Evolutionary conservation across 2,888 invertebrate species (phyloP), one percentile per base, ranked within the genome.

Genomic region (Dinocampus coccinellae): DNA sequence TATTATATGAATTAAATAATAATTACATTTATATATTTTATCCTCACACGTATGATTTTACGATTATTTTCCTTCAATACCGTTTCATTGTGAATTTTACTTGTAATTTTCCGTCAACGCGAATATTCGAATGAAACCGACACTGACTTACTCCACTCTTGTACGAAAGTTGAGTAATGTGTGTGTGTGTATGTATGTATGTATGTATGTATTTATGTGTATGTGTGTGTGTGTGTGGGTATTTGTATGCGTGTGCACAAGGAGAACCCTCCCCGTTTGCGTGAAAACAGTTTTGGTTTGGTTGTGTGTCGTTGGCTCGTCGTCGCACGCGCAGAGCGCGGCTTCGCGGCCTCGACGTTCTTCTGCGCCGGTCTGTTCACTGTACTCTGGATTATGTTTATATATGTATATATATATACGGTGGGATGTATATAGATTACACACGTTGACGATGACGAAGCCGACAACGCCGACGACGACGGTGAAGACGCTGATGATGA

Each of bases 401-500:
- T 4, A 7, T 4, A 7, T 29, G 47, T 47, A 47, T 47, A 16
- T 39, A 39, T 29, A 7, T 3, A 29, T 29, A 16, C 16, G 16
- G n/a, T n/a, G 1, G 47, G 9, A 16, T 7, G 29, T 29, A 16
- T 47, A 16, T 47, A 47, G 7, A 70, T 63, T 67, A 65, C 60
- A 53, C 22, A n/a, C 53, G 20, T 10, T 70, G 57, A 36, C 70
- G 68, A 34, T 69, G 69, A 71, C 75, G 77, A 74, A 20, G 24
- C 10, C 9, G 52, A 53, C 9, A 75, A 74, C 52, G 24, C 10
- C 9, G 52, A 53, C 9, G 76, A 69, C 68, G 72, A 53, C 74
- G 75, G 73, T 74, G 77, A 53, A 24, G 60, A 53, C 64, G 57
- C 75, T 69, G n/a, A n/a, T n/a, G n/a, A 68, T 73, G 75, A 74